Percentiles rank a stretch among this genome's conserved stretches.
These are phyloP conservation scores for Conger conger DNA, from an alignment of 2,113 vertebrate genomes.

Conservation along the genomic window DNA sequence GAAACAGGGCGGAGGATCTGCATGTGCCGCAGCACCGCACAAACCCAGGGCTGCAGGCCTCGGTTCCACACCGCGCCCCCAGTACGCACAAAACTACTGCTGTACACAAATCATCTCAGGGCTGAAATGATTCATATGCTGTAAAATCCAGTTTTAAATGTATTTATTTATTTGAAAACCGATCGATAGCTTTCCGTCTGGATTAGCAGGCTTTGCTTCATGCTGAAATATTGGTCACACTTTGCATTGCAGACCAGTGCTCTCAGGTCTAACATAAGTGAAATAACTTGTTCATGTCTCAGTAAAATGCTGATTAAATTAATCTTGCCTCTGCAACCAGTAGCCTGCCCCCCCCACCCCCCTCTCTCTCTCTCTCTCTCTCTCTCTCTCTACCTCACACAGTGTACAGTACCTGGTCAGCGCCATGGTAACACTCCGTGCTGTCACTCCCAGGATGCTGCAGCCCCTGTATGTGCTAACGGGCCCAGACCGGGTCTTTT, in stretches of 20 bases:
- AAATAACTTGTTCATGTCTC: background rate
- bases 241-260: background rate
- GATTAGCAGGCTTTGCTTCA: background rate
- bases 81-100: too few species aligned
- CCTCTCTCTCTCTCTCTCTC: constrained; percentile 9
- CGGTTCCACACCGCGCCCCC: background rate
- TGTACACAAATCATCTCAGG: too few species aligned
- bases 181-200: too few species aligned
- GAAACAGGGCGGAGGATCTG: background rate
- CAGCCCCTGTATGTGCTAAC: constrained; percentile 90
- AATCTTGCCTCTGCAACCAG: background rate
- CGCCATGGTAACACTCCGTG: constrained; percentile 93
- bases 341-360: background rate
- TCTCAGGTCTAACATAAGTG: background rate
- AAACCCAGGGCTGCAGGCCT: background rate
- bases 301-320: background rate
- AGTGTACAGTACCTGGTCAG: constrained; percentile 84
- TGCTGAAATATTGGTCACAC: background rate
- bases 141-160: too few species aligned
- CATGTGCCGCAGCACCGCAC: background rate
- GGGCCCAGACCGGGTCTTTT: constrained; percentile 94
- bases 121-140: background rate
- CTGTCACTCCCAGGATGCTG: constrained; percentile 93
- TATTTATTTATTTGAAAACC: too few species aligned
- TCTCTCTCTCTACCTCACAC: background rate